Evolutionary conservation across 1,140 invertebrate species (phyloP), one percentile per base, ranked within the genome.

Genomic region (Copidosoma floridanum): DNA sequence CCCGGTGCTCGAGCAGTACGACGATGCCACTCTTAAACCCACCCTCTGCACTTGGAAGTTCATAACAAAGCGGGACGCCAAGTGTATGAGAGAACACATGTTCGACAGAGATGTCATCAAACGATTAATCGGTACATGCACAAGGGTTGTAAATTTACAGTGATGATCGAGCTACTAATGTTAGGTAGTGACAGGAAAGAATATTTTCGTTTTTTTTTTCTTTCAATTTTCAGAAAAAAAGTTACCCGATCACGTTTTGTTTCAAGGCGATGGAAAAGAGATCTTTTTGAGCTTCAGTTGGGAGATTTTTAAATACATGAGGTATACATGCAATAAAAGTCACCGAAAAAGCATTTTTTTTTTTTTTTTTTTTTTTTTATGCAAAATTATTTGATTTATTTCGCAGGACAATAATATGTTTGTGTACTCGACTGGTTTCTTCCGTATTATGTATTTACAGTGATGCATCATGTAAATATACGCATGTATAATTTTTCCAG

Each of bases 251-350:
- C 16, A 46, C 14, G 38, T 44, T 52, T 23, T 59, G 29, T 67
- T 61, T 7, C 16, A 40, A n/a, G 48, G 48, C 23, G 52, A 50
- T 12, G 59, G 55, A 21, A 70, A 57, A 56, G 57, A 65, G 29
- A 61, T 73, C 59, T 64, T 75, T 64, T 40, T 68, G n/a, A 59
- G 64, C 29, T 40, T 73, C 6, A 52, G 66, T 16, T 76, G 68
- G 69, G 59, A 73, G 68, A 67, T 70, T 64, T 73, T 77, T 21
- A 64, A 57, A 51, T 72, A 72, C 48, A 32, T 57, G 43, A 68
- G 72, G 73, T 73, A 71, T 50, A n/a, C n/a, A n/a, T n/a, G n/a
- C n/a, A n/a, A n/a, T n/a, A n/a, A n/a, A n/a, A n/a, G n/a, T n/a
- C n/a, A n/a, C n/a, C n/a, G n/a, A n/a, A n/a, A n/a, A n/a, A n/a